These are phyloP conservation scores for Troides aeacus DNA, from an alignment of 2,888 invertebrate species.

Conservation along the genomic window DNA sequence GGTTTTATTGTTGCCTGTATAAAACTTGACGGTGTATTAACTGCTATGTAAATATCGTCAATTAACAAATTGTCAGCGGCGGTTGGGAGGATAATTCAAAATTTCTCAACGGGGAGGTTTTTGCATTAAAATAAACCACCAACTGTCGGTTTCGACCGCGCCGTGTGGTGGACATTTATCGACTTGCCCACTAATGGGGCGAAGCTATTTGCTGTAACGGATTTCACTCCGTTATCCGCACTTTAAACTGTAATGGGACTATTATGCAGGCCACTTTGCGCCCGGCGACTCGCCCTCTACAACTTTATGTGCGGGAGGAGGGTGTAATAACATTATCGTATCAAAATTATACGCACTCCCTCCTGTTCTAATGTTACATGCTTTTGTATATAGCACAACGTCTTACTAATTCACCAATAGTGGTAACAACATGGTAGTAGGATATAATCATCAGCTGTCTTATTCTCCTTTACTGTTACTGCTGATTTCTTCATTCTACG, in stretches of 20 bases:
- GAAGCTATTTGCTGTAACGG: constrained; percentile 56
- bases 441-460: too few species aligned
- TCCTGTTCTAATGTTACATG: too few species aligned
- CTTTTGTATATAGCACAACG: too few species aligned
- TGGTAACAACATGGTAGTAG: too few species aligned
- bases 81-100: neutral
- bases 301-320: constrained; percentile 26
- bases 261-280: constrained; percentile 36
- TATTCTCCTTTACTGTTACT: too few species aligned
- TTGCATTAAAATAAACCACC: constrained; percentile 21
- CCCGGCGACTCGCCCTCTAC: constrained; percentile 20
- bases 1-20: neutral
- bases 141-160: constrained; percentile 27
- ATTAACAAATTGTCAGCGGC: neutral
- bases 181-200: constrained; percentile 54
- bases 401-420: too few species aligned
- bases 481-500: too few species aligned
- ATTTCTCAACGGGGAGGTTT: constrained; percentile 2
- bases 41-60: neutral
- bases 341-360: too few species aligned
- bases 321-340: constrained; percentile 14
- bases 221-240: constrained; percentile 53
- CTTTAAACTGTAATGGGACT: constrained; percentile 50
- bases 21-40: neutral
- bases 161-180: constrained; percentile 52